A percentile compares a stretch with the other conserved stretches of the same genome.
These are phyloP conservation scores for Corella eumyota DNA, from an alignment of 23 tunicate species.

Conservation along the genomic window DNA sequence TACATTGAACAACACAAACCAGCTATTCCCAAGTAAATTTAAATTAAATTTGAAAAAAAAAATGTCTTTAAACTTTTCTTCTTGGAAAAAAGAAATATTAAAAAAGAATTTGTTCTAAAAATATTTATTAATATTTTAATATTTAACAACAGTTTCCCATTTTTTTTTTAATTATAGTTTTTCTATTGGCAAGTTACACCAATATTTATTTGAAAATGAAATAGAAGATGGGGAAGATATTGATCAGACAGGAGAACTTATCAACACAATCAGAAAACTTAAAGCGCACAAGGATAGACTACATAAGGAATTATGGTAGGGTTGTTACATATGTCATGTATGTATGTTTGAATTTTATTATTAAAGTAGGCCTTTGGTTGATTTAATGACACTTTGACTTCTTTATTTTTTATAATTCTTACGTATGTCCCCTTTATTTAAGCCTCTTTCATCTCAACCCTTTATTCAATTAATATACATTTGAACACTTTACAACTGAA, in stretches of 20 bases:
- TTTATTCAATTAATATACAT: no score
- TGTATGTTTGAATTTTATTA: not conserved
- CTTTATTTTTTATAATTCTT: no score
- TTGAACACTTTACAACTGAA: no score
- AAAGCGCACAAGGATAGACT: slow-evolving; percentile 84
- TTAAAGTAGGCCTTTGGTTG: not conserved
- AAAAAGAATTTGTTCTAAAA: not conserved
- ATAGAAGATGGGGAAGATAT: slow-evolving; percentile 25
- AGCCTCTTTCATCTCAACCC: no score
- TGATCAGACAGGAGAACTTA: slow-evolving; percentile 63
- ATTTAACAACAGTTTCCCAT: no score
- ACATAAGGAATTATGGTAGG: slow-evolving; percentile 85
- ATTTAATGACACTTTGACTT: not conserved
- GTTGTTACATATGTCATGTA: not conserved
- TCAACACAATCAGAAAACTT: slow-evolving; percentile 43
- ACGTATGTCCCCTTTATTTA: no score
- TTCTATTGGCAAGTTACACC: slow-evolving; percentile 20
- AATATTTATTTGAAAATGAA: slow-evolving; percentile 12
- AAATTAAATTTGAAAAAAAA: slow-evolving; percentile 7
- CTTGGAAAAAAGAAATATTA: not conserved
- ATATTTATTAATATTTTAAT: not conserved
- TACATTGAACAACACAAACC: slow-evolving; percentile 40
- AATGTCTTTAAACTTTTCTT: not conserved
- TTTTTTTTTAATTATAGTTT: slow-evolving; percentile 15
- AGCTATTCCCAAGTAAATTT: slow-evolving; percentile 36